A percentile compares a stretch with the other conserved stretches of the same genome.
Conservation (phyloP, 2,888 invertebrate species). For the Xestoiulus laeticollis region DNA sequence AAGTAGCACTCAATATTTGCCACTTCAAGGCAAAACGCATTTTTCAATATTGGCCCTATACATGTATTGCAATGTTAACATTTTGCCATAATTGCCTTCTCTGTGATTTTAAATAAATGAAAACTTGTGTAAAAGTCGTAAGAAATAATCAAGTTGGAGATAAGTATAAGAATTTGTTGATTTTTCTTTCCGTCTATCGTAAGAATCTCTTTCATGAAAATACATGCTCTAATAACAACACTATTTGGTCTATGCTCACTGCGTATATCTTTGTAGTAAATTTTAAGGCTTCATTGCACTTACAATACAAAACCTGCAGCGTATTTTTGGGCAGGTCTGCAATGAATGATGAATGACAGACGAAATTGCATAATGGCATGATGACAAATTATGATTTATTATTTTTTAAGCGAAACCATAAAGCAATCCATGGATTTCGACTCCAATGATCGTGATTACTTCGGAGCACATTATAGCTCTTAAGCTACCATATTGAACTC, state of each 20-base stretch:
- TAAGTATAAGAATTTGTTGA: too few relatives aligned
- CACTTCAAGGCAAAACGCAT: too few relatives aligned
- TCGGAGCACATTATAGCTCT: background rate
- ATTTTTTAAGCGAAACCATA: slow-evolving; percentile 3
- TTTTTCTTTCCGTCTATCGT: background rate
- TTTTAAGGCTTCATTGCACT: background rate
- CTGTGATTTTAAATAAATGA: too few relatives aligned
- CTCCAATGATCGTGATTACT: slow-evolving; percentile 35
- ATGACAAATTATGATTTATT: slow-evolving; percentile 35
- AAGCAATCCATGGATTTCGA: slow-evolving; percentile 21
- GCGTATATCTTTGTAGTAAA: background rate
- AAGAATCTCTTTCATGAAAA: background rate
- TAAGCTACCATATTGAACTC: background rate
- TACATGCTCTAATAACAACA: background rate
- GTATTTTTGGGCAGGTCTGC: slow-evolving; percentile 6
- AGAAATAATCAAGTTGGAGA: too few relatives aligned
- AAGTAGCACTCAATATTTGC: too few relatives aligned
- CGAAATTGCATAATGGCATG: slow-evolving; percentile 24
- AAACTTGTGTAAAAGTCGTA: too few relatives aligned
- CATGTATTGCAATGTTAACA: too few relatives aligned
- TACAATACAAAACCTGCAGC: background rate
- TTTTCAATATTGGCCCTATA: too few relatives aligned
- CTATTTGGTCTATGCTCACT: background rate
- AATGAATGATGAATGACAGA: slow-evolving; percentile 24
- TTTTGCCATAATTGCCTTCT: too few relatives aligned